phyloP scores from a whole-genome alignment of 2,797 vertebrate species.

The Danio tinwini region DNA sequence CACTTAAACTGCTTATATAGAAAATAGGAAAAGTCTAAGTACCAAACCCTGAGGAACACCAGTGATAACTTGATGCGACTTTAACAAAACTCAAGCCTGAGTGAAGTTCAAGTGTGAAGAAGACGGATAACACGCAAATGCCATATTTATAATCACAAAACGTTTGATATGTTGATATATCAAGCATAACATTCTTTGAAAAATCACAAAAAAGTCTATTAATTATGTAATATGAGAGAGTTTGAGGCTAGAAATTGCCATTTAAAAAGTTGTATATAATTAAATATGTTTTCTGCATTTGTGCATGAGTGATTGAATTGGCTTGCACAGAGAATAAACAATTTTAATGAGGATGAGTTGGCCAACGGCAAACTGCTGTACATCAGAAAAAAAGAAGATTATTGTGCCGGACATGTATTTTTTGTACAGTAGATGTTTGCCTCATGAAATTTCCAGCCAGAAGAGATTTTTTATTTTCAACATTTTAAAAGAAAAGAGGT shows the following conservation, averaged over 20 bases:
- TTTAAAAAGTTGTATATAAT: slow-evolving; percentile 25
- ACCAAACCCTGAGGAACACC: neutral
- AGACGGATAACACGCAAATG: neutral
- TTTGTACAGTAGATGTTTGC: neutral
- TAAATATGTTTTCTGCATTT: slow-evolving; percentile 52
- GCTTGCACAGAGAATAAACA: slow-evolving; percentile 28
- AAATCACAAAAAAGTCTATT: neutral
- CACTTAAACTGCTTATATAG: neutral
- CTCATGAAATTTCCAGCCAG: no score
- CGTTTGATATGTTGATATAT: neutral
- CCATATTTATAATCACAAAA: neutral
- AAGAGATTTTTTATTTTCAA: neutral
- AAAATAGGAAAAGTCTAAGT: neutral
- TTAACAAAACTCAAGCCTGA: neutral
- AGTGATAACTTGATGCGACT: neutral
- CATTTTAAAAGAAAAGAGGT: neutral
- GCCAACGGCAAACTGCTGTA: neutral
- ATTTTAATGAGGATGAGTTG: slow-evolving; percentile 41
- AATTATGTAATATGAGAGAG: neutral
- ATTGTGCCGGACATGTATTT: neutral
- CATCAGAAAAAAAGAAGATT: slow-evolving; percentile 15
- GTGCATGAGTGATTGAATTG: slow-evolving; percentile 40
- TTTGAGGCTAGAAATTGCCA: slow-evolving; percentile 22
- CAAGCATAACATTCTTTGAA: neutral
- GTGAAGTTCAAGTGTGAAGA: neutral